Base-by-base conservation (phyloP, 2,113 vertebrate species). In the Pyrgilauda ruficollis region DNA sequence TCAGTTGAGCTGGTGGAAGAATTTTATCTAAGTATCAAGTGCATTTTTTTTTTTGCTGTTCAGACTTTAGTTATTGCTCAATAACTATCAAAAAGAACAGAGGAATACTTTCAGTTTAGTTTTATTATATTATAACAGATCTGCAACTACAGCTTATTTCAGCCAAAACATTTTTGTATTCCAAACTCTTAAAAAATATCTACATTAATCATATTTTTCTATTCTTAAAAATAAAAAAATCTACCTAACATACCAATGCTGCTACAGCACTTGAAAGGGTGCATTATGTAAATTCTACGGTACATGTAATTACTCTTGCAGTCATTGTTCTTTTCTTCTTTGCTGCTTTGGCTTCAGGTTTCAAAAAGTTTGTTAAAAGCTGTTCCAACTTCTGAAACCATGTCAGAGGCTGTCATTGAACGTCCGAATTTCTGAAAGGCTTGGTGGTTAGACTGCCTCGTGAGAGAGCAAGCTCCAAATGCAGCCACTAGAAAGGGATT, bases 291-390 rank as follows among this genome's bases (percentile, higher is more conserved):
- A 56, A 76, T 84, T 86, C 95, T 96, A 97, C 80, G 5, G 90
- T 80, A 87, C 80, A 89, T 59, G 64, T 23, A 67, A 63, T 87
- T 74, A 93, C 85, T 72, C 44, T 90, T 69, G 84, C 90, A 74
- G 95, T 80, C 77, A n/a, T 13, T 44, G 41, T 50, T 95, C 41
- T 70, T 67, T 59, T 80, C 67, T 88, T n/a, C 37, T 89, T n/a
- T 53, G 73, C 44, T 75, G 61, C 94, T 90, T 67, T 64, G 30
- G 94, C 91, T 92, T 99, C 97, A 99, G 96, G 97, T 98, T 96
- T 99, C 99, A 83, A 99, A 99, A 52, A 99, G 98, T 94, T 98
- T 99, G 94, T 84, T 98, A 97, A 99, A 99, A 70, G 99, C 99
- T 4, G 98, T 95, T 69, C 99, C 98, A 11, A 99, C 98, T 98